Evolutionary conservation across 2,888 invertebrate species (phyloP), one percentile per base, ranked within the genome.

Genomic region (Zaprionus lineosus): DNA sequence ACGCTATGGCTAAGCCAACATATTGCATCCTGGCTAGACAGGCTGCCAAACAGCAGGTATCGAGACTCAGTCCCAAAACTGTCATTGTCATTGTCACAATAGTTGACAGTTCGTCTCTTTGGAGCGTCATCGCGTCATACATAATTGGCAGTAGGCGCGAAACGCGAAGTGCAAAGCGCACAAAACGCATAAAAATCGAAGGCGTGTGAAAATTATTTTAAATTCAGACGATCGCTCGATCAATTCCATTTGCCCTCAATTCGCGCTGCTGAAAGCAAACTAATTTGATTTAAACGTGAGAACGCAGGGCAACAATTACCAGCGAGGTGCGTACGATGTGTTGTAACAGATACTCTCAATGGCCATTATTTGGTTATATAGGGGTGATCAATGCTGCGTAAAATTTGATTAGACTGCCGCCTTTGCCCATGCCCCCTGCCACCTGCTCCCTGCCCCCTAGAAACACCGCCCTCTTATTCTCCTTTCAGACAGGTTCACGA

Each of bases 131-230:
- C n/a, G n/a, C 11, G 9, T 29, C 1, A 9, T 26, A 29, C 51
- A 64, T 62, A 66, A 73, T 69, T 73, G 66, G 63, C 63, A 60
- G 52, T 53, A 70, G 70, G 70, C 67, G 70, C 66, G 62, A 66
- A 73, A 47, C 36, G 56, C 56, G 36, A 60, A n/a, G n/a, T n/a
- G n/a, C n/a, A n/a, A 63, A 44, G 64, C 62, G 62, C 62, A 16
- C 43, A 61, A 58, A 55, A 59, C 33, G 44, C 56, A 63, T 46
- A 24, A 44, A 67, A 63, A 48, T 43, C 58, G 40, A 40, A 70
- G 70, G 66, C 74, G 74, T 73, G 74, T 67, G 73, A 74, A 73
- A 73, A 73, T 73, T 24, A 63, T 70, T 68, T 37, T n/a, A 14
- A 9, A 26, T 34, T 41, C 33, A n/a, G 8, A 21, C 15, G 7